Evolutionary conservation across 2,113 vertebrate species (phyloP).

Genomic region (Smithornis capensis): DNA sequence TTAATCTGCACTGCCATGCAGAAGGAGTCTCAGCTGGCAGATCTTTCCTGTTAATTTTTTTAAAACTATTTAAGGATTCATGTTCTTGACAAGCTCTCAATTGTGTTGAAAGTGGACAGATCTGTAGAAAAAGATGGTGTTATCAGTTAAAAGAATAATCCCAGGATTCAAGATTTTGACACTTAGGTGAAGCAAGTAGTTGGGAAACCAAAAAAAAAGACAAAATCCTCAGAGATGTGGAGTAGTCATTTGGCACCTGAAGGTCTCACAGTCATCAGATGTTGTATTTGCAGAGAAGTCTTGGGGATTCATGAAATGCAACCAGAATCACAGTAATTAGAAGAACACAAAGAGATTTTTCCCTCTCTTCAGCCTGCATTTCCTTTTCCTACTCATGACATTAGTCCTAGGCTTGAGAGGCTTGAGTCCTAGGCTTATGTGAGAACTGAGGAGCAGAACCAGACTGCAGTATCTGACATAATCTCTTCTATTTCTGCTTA

Average conservation of each 20-base stretch:
- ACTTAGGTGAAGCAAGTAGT: constrained; percentile 44
- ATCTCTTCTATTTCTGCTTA: not conserved
- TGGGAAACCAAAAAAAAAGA: not conserved
- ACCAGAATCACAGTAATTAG: not conserved
- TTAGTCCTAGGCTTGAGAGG: not conserved
- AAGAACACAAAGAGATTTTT: not conserved
- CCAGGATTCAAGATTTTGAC: not conserved
- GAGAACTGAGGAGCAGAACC: not conserved
- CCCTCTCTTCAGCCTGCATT: not conserved
- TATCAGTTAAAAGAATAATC: not conserved
- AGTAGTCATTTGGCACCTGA: not conserved
- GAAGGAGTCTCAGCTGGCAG: not conserved
- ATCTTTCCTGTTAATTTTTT: not conserved
- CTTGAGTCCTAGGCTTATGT: not conserved
- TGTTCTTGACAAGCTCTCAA: not conserved
- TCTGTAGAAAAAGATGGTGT: not conserved
- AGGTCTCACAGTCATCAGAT: not conserved
- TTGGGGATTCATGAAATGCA: not conserved
- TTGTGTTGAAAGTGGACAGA: not conserved
- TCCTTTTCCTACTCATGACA: not conserved
- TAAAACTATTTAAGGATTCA: constrained; percentile 18
- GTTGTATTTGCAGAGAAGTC: not conserved
- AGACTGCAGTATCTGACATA: not conserved
- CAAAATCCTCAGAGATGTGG: not conserved
- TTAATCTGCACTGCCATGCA: not conserved